phyloP scores from a whole-genome alignment of 2,888 invertebrate species.

The Ochropacha duplaris region DNA sequence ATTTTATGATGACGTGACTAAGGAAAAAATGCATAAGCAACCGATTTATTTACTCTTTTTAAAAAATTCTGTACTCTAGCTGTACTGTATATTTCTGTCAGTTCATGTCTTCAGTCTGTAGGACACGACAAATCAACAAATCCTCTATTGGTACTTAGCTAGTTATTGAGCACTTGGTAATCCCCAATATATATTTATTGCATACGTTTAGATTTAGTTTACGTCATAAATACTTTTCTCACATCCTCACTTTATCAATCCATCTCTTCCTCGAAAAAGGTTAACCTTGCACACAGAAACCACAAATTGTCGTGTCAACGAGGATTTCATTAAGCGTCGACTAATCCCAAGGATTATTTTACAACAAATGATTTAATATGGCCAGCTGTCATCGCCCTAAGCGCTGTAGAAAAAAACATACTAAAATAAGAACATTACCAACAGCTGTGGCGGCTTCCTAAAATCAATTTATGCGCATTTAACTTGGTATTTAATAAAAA shows the following conservation, averaged over 20 bases:
- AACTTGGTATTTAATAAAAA: background rate
- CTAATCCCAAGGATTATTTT: conserved; percentile 53
- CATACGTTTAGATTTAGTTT: background rate
- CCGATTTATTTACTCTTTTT: too few species aligned
- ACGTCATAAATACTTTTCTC: conserved; percentile 12
- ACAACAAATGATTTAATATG: conserved; percentile 56
- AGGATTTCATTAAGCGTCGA: conserved; percentile 41
- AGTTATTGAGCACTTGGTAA: too few species aligned
- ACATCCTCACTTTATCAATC: conserved; percentile 25
- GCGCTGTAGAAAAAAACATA: conserved; percentile 28
- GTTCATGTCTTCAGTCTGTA: too few species aligned
- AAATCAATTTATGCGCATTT: conserved; percentile 7
- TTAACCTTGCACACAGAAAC: conserved; percentile 32
- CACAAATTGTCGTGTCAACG: conserved; percentile 52
- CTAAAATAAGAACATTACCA: conserved; percentile 9
- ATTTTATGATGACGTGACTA: too few species aligned
- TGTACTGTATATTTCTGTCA: too few species aligned
- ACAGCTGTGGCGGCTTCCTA: conserved; percentile 30
- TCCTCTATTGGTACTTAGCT: too few species aligned
- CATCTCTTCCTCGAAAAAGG: conserved; percentile 14
- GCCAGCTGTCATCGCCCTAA: conserved; percentile 69
- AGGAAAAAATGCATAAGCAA: too few species aligned
- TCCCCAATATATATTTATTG: too few species aligned
- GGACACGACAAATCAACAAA: too few species aligned
- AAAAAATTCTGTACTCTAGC: too few species aligned